A percentile compares a stretch with the other conserved stretches of the same genome.
Conservation (phyloP, 1,140 invertebrate species). For the Drosophila pectinifera region DNA sequence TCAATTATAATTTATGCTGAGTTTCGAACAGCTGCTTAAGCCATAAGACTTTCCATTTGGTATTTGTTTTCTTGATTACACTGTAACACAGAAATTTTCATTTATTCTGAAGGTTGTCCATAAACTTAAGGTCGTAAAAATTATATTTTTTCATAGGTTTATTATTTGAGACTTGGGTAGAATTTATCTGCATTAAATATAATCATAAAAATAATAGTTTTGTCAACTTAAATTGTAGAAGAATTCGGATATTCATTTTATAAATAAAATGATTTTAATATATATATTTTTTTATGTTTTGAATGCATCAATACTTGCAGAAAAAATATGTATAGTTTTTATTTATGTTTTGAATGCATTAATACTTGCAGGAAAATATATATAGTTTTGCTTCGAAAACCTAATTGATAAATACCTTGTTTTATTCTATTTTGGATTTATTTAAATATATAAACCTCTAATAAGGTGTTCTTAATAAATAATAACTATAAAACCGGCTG, state of each 20-base stretch:
- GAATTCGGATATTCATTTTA: too few species aligned
- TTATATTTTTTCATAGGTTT: too few species aligned
- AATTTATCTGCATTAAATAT: background rate
- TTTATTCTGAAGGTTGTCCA: background rate
- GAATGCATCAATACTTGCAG: too few species aligned
- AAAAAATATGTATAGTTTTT: too few species aligned
- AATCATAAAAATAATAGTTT: too few species aligned
- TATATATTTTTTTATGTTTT: too few species aligned
- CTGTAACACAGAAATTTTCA: background rate
- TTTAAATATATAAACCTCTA: background rate
- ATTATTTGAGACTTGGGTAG: background rate
- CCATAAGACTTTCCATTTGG: slow-evolving; percentile 37
- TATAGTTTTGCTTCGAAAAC: background rate
- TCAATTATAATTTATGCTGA: slow-evolving; percentile 61
- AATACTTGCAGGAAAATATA: too few species aligned
- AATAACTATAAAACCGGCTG: background rate
- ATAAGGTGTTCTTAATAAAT: background rate
- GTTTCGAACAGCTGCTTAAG: slow-evolving; percentile 38
- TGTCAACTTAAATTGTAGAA: too few species aligned
- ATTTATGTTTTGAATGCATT: too few species aligned
- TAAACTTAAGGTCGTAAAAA: background rate
- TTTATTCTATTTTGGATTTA: background rate
- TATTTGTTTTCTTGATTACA: slow-evolving; percentile 29
- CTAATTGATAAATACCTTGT: background rate
- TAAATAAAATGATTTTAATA: too few species aligned